phyloP scores from a whole-genome alignment of 2,113 vertebrate species.

The Megaceryle torquata region DNA sequence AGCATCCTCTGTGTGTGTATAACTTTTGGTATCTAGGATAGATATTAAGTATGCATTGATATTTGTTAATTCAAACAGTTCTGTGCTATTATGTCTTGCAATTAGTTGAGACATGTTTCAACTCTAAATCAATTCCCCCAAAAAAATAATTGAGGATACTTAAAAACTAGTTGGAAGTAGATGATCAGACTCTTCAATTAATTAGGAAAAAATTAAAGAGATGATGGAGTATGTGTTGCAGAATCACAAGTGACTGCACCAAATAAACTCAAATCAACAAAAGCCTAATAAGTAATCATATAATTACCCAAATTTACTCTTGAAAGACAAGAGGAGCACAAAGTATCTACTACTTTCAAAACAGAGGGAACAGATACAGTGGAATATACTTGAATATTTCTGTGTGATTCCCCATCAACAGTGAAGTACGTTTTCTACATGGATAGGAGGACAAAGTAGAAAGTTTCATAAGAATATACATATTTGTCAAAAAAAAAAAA shows the following conservation, averaged over 20 bases:
- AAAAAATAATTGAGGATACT: constrained; percentile 52
- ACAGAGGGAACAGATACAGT: not conserved
- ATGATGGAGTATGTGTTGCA: not conserved
- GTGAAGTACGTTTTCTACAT: not conserved
- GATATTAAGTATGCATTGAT: not conserved
- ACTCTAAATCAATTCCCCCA: constrained; percentile 12
- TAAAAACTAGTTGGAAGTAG: constrained; percentile 34
- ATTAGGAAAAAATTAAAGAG: constrained; percentile 46
- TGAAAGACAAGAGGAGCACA: not conserved
- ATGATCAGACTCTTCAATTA: constrained; percentile 58
- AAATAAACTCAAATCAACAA: constrained; percentile 47
- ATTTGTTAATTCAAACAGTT: constrained; percentile 13
- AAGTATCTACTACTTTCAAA: not conserved
- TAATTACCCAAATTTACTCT: not conserved
- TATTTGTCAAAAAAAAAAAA: not conserved
- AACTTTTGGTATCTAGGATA: constrained; percentile 21
- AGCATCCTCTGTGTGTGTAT: not conserved
- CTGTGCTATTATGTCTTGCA: not conserved
- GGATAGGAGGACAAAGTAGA: not conserved
- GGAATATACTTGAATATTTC: not conserved
- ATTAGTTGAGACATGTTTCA: constrained; percentile 4
- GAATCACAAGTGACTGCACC: constrained; percentile 24
- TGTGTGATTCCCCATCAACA: not conserved
- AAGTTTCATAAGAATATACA: not conserved
- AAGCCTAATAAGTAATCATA: constrained; percentile 33